Conservation (phyloP, 2,888 invertebrate species). For the Gymnoscelis rufifasciata region DNA sequence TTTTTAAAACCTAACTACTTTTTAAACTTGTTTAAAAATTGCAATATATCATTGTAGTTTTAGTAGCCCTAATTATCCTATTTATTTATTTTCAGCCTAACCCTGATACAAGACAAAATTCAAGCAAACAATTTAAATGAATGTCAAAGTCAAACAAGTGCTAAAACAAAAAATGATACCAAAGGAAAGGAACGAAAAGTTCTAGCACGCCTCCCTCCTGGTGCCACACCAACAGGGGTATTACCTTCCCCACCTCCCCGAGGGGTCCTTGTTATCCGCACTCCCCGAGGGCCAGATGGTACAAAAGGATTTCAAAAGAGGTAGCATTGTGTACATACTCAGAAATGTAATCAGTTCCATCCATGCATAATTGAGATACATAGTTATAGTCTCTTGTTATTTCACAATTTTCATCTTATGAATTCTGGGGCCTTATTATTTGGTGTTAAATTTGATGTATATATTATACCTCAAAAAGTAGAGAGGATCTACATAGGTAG, state of each 20-base stretch:
- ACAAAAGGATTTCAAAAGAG: conserved; percentile 75
- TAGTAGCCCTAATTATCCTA: too few relatives aligned
- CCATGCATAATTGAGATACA: conserved; percentile 38
- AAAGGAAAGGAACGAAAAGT: conserved; percentile 69
- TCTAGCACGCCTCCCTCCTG: conserved; percentile 57
- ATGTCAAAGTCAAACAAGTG: conserved; percentile 50
- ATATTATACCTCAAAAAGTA: too few relatives aligned
- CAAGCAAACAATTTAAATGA: conserved; percentile 68
- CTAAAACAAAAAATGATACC: conserved; percentile 54
- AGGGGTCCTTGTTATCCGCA: conserved; percentile 81
- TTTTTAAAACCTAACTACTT: too few relatives aligned
- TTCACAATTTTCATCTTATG: conserved; percentile 26
- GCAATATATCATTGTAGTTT: too few relatives aligned
- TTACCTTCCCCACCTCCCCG: conserved; percentile 69
- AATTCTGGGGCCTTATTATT: conserved; percentile 15
- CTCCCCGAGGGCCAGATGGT: conserved; percentile 89
- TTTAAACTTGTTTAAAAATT: too few relatives aligned
- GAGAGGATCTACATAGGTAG: not conserved
- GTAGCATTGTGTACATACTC: conserved; percentile 54
- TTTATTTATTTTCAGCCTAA: conserved; percentile 51
- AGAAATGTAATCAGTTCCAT: conserved; percentile 47
- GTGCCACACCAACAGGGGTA: conserved; percentile 53
- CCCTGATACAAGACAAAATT: conserved; percentile 66
- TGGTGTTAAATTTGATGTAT: conserved; percentile 1
- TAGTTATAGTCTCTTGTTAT: conserved; percentile 27